Percentiles rank a stretch among this genome's conserved stretches.
phyloP scores from a whole-genome alignment of 2,113 vertebrate genomes.

The Hyla sarda region DNA sequence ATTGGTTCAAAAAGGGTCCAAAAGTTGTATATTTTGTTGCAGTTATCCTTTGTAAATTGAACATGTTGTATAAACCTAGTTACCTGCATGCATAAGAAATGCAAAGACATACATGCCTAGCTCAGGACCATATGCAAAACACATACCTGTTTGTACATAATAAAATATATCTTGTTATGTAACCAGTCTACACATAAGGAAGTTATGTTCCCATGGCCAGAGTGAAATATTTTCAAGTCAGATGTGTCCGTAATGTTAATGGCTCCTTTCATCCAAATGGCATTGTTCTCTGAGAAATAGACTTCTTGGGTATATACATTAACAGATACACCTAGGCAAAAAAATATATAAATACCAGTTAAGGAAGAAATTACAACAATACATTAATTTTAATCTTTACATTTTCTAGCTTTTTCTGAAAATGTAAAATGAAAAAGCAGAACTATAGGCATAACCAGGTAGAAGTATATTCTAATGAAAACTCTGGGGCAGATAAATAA shows the following conservation, averaged over 20 bases:
- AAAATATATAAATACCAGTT: too few species aligned
- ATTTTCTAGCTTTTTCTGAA: too few species aligned
- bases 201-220: constrained; percentile 69
- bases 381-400: too few species aligned
- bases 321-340: constrained; percentile 72
- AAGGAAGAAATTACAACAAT: neutral
- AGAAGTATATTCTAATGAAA: too few species aligned
- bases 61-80: neutral
- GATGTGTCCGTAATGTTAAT: constrained; percentile 69
- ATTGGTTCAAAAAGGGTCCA: too few species aligned
- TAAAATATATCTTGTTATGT: constrained; percentile 76
- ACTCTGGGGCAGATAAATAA: too few species aligned
- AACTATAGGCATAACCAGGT: too few species aligned
- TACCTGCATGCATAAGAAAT: neutral
- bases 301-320: constrained; percentile 67
- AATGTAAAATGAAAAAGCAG: too few species aligned
- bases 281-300: constrained; percentile 76
- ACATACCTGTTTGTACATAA: constrained; percentile 73
- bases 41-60: too few species aligned
- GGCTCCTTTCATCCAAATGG: constrained; percentile 75
- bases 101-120: neutral
- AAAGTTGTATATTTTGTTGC: too few species aligned
- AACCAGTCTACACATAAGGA: constrained; percentile 80
- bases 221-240: constrained; percentile 71
- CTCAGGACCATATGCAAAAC: neutral